Percentiles rank a stretch among this genome's conserved stretches.
These are phyloP conservation scores for Opisthocomus hoazin DNA, from an alignment of 2,113 vertebrate genomes.

Conservation along the genomic window DNA sequence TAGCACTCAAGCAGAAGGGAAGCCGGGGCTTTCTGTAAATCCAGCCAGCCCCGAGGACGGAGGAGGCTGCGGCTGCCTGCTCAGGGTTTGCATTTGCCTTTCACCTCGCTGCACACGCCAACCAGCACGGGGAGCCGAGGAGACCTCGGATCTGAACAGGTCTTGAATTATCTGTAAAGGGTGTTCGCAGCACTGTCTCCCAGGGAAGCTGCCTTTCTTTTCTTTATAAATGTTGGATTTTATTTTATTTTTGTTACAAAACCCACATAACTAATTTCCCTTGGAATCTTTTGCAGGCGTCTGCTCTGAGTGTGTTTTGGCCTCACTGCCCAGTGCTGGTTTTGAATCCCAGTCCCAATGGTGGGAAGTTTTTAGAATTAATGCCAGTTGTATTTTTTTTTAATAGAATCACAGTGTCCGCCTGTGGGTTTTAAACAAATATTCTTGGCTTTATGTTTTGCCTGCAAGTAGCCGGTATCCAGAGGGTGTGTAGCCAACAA, in stretches of 20 bases:
- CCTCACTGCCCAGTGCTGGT: constrained; percentile 34
- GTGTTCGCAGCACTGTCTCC: background rate
- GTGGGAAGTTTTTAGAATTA: constrained; percentile 61
- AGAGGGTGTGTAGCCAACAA: background rate
- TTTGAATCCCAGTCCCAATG: constrained; percentile 50
- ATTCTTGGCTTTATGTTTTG: background rate
- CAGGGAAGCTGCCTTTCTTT: background rate
- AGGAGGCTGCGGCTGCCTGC: background rate
- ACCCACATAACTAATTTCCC: constrained; percentile 33
- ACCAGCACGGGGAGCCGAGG: background rate
- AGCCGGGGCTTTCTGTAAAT: background rate
- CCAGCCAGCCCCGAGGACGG: background rate
- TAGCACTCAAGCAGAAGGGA: constrained; percentile 21
- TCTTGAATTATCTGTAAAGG: background rate
- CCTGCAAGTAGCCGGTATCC: background rate
- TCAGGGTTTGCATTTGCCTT: background rate
- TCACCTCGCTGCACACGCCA: background rate
- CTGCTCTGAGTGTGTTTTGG: constrained; percentile 64
- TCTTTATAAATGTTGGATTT: constrained; percentile 6
- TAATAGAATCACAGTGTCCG: constrained; percentile 6
- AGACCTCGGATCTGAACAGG: background rate
- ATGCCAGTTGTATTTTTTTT: constrained; percentile 51
- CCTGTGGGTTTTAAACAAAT: constrained; percentile 50
- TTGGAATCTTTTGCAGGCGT: constrained; percentile 54
- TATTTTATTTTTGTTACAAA: constrained; percentile 48